Evolutionary conservation across 1,140 invertebrate species (phyloP).

Genomic region (Hirudo medicinalis): DNA sequence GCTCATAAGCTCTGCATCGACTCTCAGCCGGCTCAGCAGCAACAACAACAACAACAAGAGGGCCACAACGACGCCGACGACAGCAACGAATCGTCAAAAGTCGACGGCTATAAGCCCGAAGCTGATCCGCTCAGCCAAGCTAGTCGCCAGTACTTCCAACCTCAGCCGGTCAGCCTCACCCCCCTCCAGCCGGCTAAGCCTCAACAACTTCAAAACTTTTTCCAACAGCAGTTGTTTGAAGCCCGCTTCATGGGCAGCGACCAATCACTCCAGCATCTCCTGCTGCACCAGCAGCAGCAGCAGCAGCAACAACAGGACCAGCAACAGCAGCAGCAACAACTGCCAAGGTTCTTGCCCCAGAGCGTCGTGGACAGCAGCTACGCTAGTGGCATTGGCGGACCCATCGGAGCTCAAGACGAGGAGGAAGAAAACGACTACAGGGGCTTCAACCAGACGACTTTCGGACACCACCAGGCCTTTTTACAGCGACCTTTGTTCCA

Average conservation of each 20-base stretch:
- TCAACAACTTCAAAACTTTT: conserved; percentile 2
- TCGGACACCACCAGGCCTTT: neutral
- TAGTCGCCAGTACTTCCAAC: neutral
- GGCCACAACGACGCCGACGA: neutral
- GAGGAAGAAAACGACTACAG: neutral
- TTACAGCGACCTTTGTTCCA: neutral
- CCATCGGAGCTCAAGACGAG: neutral
- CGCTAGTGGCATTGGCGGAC: neutral
- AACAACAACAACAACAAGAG: neutral
- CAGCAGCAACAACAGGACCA: neutral
- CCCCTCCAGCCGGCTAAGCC: conserved; percentile 1
- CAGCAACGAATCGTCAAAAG: neutral
- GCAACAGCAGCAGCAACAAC: neutral
- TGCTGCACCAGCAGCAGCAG: neutral
- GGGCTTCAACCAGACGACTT: neutral
- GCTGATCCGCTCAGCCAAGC: no score
- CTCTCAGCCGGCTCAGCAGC: neutral
- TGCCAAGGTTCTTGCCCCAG: neutral
- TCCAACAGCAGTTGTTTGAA: neutral
- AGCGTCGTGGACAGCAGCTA: neutral
- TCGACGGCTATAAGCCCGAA: no score
- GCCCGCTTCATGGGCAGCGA: no score
- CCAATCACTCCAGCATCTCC: neutral
- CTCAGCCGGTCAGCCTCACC: neutral
- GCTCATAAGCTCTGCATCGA: neutral